Evolutionary conservation across 1,140 invertebrate genomes (phyloP), one percentile per base, ranked within the genome.

Genomic region (Caenorhabditis remanei): DNA sequence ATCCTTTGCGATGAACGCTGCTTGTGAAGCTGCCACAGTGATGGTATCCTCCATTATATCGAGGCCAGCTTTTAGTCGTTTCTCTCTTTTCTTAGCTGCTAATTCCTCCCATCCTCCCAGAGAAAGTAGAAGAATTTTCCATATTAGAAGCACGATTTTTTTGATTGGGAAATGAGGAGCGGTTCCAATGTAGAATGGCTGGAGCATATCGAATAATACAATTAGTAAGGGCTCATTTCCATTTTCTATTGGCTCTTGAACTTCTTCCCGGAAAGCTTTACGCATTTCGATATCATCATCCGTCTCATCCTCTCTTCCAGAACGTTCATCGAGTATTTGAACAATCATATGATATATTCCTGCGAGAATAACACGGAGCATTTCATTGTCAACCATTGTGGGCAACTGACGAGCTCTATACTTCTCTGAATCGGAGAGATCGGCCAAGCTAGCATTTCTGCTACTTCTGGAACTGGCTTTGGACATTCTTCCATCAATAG

Each of bases 341-440:
- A 93, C 91, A 24, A 92, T 82, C 88, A 92, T 91, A 85, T 92
- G 91, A 56, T 92, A 92, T n/a, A 92, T 53, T 67, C 86, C 88
- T 32, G 87, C 89, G 16, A 92, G 79, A 67, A 89, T 71, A 40
- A 92, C 88, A 8, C 91, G 83, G 24, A 92, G 63, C n/a, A 86
- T 53, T 87, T 93, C 91, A 86, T 92, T 92, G 56, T 92, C 92
- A n/a, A 89, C 90, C 83, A 92, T 55, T 2, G 92, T 92, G 6
- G 90, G 88, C 9, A 84, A 75, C 43, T 79, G 82, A 8, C 86
- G 67, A 46, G 32, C 41, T 24, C 65, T 43, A 19, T n/a, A 79
- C 41, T 61, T 84, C 79, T 88, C 87, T 46, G 82, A 67, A 71
- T 88, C 87, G 14, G 87, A 88, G 4, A 88, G 75, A 50, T 88